Evolutionary conservation across 2,888 invertebrate genomes (phyloP).

Genomic region (Drosophila borealis): DNA sequence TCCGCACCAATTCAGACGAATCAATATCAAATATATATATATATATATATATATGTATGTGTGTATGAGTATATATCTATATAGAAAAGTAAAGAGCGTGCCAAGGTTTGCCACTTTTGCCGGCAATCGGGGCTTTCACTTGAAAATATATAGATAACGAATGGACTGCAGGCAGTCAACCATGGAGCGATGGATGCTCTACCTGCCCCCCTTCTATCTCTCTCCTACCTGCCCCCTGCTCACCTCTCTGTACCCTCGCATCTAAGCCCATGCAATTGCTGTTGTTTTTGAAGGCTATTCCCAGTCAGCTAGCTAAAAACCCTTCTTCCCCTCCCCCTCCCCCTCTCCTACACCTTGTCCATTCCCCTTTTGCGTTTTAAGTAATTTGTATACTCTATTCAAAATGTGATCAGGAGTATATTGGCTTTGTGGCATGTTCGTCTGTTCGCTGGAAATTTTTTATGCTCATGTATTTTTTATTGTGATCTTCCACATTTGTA

Average conservation of each 20-base stretch:
- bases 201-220: background rate
- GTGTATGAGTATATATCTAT: background rate
- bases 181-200: conserved; percentile 23
- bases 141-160: conserved; percentile 27
- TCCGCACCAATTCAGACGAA: conserved; percentile 74
- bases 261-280: conserved; percentile 21
- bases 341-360: too few relatives aligned
- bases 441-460: too few relatives aligned
- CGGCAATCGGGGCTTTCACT: conserved; percentile 46
- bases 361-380: background rate
- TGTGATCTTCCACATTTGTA: too few relatives aligned
- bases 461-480: background rate
- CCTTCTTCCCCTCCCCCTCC: background rate
- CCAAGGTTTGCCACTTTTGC: conserved; percentile 20
- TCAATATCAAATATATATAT: conserved; percentile 39
- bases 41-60: background rate
- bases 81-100: conserved; percentile 44
- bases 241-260: background rate
- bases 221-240: background rate
- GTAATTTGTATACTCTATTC: background rate
- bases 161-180: conserved; percentile 34
- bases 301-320: background rate
- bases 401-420: background rate
- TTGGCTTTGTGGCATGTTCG: background rate
- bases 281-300: conserved; percentile 6